Evolutionary conservation across 2,888 invertebrate species (phyloP).

Genomic region (Zonitis immaculata): DNA sequence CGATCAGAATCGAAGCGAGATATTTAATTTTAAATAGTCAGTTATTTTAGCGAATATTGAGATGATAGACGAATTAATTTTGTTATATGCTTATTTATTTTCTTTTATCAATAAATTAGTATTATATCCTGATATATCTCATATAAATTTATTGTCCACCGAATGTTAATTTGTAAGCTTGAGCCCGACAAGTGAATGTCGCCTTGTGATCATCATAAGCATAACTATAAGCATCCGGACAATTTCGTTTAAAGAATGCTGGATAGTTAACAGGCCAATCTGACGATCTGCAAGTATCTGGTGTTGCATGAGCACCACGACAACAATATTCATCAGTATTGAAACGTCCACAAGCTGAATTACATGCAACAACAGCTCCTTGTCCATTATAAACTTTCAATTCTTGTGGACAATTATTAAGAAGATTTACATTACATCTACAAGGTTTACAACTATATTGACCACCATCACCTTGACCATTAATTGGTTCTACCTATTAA

Average conservation of each 20-base stretch:
- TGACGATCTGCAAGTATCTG: slow-evolving; percentile 45
- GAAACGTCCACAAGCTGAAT: slow-evolving; percentile 50
- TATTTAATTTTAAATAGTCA: too few relatives aligned
- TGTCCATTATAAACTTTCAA: slow-evolving; percentile 31
- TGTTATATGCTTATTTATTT: too few relatives aligned
- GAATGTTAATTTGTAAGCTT: slow-evolving; percentile 37
- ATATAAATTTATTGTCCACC: too few relatives aligned
- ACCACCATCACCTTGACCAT: slow-evolving; percentile 33
- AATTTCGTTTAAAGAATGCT: slow-evolving; percentile 47
- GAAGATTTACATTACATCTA: slow-evolving; percentile 41
- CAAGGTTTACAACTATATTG: slow-evolving; percentile 44
- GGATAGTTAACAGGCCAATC: slow-evolving; percentile 46
- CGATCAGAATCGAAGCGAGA: too few relatives aligned
- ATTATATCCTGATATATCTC: too few relatives aligned
- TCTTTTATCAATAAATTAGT: too few relatives aligned
- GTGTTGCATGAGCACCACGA: slow-evolving; percentile 43
- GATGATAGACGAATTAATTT: too few relatives aligned
- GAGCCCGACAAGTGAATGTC: slow-evolving; percentile 48
- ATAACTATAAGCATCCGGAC: slow-evolving; percentile 54
- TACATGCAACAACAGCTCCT: slow-evolving; percentile 45
- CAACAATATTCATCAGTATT: slow-evolving; percentile 51
- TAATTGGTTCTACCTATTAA: slow-evolving; percentile 34
- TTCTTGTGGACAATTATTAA: slow-evolving; percentile 43
- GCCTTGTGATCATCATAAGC: slow-evolving; percentile 53
- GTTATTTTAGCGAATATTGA: too few relatives aligned